phyloP scores from a whole-genome alignment of 2,888 invertebrate species.

The Neoscelio sp. region DNA sequence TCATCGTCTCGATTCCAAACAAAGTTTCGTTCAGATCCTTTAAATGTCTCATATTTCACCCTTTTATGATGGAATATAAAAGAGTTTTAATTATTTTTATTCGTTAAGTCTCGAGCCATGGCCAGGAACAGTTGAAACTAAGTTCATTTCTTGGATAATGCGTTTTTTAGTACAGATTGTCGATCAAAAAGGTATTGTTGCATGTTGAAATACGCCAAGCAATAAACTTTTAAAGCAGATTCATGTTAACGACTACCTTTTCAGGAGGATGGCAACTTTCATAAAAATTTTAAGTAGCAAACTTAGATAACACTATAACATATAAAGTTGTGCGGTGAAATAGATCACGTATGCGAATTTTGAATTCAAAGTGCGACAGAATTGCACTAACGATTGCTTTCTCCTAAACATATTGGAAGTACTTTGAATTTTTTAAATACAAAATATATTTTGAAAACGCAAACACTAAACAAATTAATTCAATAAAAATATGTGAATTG shows the following conservation, averaged over 20 bases:
- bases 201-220: constrained; percentile 29
- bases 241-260: constrained; percentile 59
- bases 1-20: background rate
- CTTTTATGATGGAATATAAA: constrained; percentile 20
- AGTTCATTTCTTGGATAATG: constrained; percentile 28
- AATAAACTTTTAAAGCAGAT: constrained; percentile 57
- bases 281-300: constrained; percentile 58
- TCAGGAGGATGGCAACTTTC: constrained; percentile 52
- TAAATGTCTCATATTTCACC: constrained; percentile 13
- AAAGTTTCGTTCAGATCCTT: constrained; percentile 5
- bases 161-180: constrained; percentile 19
- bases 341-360: constrained; percentile 23
- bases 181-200: constrained; percentile 26
- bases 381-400: no score
- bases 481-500: no score
- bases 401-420: no score
- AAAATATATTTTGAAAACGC: no score
- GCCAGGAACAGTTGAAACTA: background rate
- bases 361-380: background rate
- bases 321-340: constrained; percentile 29
- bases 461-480: no score
- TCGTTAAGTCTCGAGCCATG: constrained; percentile 4
- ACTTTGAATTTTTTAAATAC: no score
- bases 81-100: constrained; percentile 18
- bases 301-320: constrained; percentile 45